phyloP scores from a whole-genome alignment of 64 coral and sea anemone genomes.

The Porites australiensis region DNA sequence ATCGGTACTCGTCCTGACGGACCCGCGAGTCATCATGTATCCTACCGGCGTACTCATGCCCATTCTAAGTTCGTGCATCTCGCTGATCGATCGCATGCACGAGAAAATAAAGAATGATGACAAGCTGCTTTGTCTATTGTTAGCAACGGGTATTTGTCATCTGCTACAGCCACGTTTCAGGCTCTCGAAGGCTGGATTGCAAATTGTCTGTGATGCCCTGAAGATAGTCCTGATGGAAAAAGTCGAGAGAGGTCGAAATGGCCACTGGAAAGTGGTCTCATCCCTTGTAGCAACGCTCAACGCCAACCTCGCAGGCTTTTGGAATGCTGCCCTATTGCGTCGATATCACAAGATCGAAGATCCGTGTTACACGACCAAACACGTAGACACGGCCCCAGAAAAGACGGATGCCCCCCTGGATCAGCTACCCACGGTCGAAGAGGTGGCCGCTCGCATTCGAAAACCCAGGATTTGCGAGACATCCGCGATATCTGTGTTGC shows the following conservation, averaged over 20 bases:
- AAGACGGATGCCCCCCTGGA: background rate
- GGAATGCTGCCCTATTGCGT: background rate
- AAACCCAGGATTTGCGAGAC: background rate
- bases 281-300: background rate
- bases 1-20: background rate
- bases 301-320: background rate
- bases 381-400: background rate
- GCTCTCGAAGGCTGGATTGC: background rate
- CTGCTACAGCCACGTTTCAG: background rate
- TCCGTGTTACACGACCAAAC: background rate
- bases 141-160: background rate
- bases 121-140: background rate
- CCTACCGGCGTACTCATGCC: background rate
- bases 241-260: background rate
- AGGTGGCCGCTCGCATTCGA: background rate
- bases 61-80: background rate
- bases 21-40: background rate
- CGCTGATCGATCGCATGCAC: background rate
- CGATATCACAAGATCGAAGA: background rate
- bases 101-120: background rate
- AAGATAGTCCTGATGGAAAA: background rate
- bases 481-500: background rate
- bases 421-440: background rate
- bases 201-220: background rate
- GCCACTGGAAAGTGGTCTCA: background rate